phyloP scores from a whole-genome alignment of 2,888 invertebrate species.

The Apodemia hepburni region DNA sequence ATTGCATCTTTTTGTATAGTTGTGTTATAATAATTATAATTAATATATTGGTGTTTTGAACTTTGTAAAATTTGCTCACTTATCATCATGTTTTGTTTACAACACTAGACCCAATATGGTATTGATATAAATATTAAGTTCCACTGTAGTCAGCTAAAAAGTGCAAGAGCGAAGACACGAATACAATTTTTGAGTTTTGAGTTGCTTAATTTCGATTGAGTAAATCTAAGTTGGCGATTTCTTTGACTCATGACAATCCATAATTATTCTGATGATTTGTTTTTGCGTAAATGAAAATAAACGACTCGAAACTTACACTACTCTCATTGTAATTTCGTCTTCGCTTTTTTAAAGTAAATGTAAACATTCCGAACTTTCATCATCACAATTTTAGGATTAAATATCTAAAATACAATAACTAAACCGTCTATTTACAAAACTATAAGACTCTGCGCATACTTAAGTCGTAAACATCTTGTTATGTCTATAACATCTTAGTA shows the following conservation, averaged over 20 bases:
- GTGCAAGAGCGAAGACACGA: background rate
- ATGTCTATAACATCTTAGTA: no score
- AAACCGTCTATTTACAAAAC: background rate
- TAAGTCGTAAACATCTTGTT: background rate
- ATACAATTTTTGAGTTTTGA: background rate
- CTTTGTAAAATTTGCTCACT: constrained; percentile 10
- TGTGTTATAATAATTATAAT: constrained; percentile 10
- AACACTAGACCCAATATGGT: background rate
- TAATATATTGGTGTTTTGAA: constrained; percentile 9
- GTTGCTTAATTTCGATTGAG: no score
- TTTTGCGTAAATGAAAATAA: background rate
- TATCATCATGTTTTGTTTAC: background rate
- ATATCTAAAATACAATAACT: constrained; percentile 8
- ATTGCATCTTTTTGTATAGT: constrained; percentile 7
- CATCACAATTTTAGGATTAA: background rate
- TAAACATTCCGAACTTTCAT: constrained; percentile 12
- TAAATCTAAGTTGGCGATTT: no score
- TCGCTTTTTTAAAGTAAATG: background rate
- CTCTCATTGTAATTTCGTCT: background rate
- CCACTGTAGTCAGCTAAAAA: background rate
- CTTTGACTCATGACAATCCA: no score
- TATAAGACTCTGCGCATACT: constrained; percentile 5
- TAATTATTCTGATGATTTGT: background rate
- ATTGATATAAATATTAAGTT: constrained; percentile 10
- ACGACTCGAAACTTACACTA: no score